Conservation (phyloP, 2,797 vertebrate genomes). For the Oophaga sylvatica region DNA sequence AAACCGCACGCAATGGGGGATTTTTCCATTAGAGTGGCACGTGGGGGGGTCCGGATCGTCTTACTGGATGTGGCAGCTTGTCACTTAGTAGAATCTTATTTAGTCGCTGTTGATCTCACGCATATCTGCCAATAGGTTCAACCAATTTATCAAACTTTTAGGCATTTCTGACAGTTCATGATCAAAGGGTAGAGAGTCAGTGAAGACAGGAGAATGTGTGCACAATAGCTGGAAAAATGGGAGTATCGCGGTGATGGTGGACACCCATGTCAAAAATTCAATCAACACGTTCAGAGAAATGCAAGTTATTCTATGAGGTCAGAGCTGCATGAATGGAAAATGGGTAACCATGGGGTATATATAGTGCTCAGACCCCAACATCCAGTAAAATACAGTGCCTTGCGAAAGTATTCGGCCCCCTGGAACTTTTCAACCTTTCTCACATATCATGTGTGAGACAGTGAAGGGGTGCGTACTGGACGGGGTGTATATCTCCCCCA, state of each 20-base stretch:
- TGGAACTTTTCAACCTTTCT: too few species aligned
- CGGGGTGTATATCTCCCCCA: too few species aligned
- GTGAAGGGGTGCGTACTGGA: too few species aligned
- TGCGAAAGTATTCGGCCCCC: too few species aligned
- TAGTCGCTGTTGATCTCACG: background rate
- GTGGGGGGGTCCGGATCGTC: slow-evolving; percentile 19
- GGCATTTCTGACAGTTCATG: background rate
- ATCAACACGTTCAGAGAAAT: too few species aligned
- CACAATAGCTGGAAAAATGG: background rate
- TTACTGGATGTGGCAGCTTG: slow-evolving; percentile 21
- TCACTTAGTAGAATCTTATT: slow-evolving; percentile 8
- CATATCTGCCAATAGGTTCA: slow-evolving; percentile 10
- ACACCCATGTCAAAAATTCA: too few species aligned
- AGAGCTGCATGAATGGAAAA: too few species aligned
- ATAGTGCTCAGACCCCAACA: too few species aligned
- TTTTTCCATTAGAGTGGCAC: slow-evolving; percentile 45
- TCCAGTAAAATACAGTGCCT: too few species aligned
- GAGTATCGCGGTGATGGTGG: background rate
- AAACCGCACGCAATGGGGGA: slow-evolving; percentile 16
- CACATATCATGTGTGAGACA: too few species aligned
- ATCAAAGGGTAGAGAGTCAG: background rate
- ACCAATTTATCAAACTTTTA: slow-evolving; percentile 28
- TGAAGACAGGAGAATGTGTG: background rate
- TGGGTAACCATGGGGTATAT: too few species aligned
- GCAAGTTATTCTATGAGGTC: too few species aligned